Evolutionary conservation across 2,113 vertebrate genomes (phyloP).

Genomic region (Progne subis): DNA sequence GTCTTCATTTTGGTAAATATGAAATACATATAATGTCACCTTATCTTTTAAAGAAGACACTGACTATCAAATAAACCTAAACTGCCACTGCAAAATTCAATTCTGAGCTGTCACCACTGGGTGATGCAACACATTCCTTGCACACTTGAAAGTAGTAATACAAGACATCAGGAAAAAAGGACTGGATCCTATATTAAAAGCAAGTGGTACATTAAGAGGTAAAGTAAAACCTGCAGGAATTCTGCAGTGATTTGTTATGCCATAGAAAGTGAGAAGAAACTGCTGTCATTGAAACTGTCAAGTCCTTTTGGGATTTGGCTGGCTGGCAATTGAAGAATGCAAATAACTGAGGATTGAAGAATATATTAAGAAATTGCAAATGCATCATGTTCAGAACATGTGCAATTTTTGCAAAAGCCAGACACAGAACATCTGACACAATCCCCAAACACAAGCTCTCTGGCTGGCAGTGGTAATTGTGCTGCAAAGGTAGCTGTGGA

Average conservation of each 20-base stretch:
- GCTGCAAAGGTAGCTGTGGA: neutral
- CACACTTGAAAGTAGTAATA: neutral
- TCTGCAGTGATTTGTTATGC: neutral
- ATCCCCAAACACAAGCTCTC: neutral
- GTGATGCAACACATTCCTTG: neutral
- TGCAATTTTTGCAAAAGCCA: neutral
- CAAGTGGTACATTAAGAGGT: neutral
- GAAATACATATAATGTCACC: neutral
- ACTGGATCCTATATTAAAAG: neutral
- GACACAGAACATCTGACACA: neutral
- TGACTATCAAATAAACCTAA: neutral
- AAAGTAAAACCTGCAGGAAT: neutral
- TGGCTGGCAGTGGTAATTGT: neutral
- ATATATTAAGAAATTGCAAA: neutral
- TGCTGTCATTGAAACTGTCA: neutral
- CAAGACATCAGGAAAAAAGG: neutral
- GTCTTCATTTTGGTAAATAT: neutral
- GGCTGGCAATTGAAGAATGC: neutral
- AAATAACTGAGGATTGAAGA: neutral
- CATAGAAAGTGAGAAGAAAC: neutral
- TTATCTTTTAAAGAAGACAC: neutral
- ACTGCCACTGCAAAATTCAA: neutral
- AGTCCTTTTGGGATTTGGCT: neutral
- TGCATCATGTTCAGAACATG: neutral
- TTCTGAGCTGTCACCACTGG: neutral